Evolutionary conservation across 2,113 vertebrate genomes (phyloP).

Genomic region (Oxyura jamaicensis): DNA sequence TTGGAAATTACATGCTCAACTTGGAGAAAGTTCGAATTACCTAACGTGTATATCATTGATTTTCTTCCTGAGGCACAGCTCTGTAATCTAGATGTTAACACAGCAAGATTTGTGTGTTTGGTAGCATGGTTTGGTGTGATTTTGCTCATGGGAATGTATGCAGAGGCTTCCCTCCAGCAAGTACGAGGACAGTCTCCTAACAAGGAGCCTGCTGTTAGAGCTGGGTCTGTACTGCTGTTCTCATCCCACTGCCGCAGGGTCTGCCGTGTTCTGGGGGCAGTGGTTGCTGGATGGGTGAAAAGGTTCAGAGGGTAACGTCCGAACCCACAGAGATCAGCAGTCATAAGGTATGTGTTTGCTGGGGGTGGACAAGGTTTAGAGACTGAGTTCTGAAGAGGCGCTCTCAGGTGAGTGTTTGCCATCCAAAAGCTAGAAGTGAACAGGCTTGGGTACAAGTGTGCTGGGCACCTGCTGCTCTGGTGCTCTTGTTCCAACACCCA

Average conservation of each 20-base stretch:
- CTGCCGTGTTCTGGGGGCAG: background rate
- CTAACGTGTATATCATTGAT: background rate
- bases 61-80: background rate
- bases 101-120: background rate
- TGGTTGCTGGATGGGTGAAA: background rate
- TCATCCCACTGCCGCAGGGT: fast-evolving
- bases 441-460: background rate
- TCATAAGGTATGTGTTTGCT: background rate
- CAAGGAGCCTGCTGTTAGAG: background rate
- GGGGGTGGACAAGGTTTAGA: background rate
- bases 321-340: background rate
- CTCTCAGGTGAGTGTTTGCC: background rate
- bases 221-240: background rate
- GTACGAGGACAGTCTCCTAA: fast-evolving
- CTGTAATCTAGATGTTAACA: background rate
- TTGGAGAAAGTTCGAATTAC: background rate
- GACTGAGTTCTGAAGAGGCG: background rate
- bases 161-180: fast-evolving
- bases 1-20: background rate
- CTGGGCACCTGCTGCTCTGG: background rate
- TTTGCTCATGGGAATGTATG: fast-evolving
- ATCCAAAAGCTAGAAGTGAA: background rate
- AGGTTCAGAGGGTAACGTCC: background rate
- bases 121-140: background rate
- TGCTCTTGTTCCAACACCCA: background rate